Conservation (phyloP, 2,113 vertebrate species). For the Arenaria interpres region DNA sequence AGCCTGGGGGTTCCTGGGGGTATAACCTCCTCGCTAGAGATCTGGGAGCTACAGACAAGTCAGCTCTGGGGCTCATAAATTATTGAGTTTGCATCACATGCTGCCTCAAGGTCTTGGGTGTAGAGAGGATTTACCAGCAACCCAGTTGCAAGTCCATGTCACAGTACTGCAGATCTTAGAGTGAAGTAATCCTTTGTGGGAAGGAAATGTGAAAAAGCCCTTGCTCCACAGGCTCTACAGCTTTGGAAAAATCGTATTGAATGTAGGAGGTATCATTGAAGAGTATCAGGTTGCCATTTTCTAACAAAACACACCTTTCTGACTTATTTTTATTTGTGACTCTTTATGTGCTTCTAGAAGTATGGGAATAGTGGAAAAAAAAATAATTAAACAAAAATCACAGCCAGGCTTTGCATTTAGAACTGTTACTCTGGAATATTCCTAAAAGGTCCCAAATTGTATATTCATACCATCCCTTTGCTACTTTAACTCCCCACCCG, state of each 20-base stretch:
- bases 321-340: background rate
- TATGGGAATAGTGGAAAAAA: background rate
- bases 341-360: background rate
- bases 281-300: background rate
- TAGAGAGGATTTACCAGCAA: background rate
- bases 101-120: background rate
- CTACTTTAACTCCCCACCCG: slow-evolving; percentile 37
- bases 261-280: background rate
- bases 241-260: background rate
- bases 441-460: background rate
- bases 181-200: background rate
- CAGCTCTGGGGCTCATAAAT: background rate
- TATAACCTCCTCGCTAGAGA: background rate
- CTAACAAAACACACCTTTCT: background rate
- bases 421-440: background rate
- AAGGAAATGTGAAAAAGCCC: background rate
- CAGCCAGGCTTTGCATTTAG: background rate
- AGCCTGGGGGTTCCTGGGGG: background rate
- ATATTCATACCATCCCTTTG: slow-evolving; percentile 31
- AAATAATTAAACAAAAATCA: background rate
- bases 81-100: rapidly evolving
- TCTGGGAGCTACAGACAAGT: background rate
- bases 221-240: background rate
- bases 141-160: background rate
- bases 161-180: background rate